Evolutionary conservation across 2,797 vertebrate genomes (phyloP), one percentile per base, ranked within the genome.

Genomic region (Acipenser ruthenus): DNA sequence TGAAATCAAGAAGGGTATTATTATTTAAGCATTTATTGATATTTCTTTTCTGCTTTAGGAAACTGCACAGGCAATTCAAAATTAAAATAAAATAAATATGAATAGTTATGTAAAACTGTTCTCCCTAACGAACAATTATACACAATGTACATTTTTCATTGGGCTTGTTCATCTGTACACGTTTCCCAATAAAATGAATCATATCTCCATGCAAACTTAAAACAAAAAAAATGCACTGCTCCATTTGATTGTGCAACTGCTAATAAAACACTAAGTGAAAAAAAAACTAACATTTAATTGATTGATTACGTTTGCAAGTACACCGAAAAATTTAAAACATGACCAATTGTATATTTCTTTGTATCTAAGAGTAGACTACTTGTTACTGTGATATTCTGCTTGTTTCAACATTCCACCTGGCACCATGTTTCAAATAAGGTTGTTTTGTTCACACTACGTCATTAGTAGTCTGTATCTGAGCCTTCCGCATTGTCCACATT

Each of bases 71-170:
- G 90, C 92, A 86, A 88, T 89, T 88, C 86, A 89, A 89, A 93
- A 92, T 90, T 91, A 94, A 95, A 94, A 93, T 93, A 93, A 82
- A 93, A 97, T 97, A 98, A 97, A 98, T 97, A 95, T 92, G 92
- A 90, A 93, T 90, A 94, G 89, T 88, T 86, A 94, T 94, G 93
- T 93, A 95, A 96, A 96, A 95, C 92, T 91, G 23, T 37, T 86
- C 91, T 91, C 90, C 87, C 90, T 91, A 93, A 91, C 90, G 90
- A 96, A 93, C 91, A 93, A 97, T 94, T 95, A 94, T 97, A 96
- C 95, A 98, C 91, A 93, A 96, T 96, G 86, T 97, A 98, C 94
- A 97, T 37, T 37, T 37, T 37, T 37, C 2, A 84, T 83, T 81
- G 76, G 72, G 77, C 77, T 75, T 71, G 83, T 80, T 86, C 82